Conservation (phyloP, 2,797 vertebrate species). For the Loriculus beryllinus region DNA sequence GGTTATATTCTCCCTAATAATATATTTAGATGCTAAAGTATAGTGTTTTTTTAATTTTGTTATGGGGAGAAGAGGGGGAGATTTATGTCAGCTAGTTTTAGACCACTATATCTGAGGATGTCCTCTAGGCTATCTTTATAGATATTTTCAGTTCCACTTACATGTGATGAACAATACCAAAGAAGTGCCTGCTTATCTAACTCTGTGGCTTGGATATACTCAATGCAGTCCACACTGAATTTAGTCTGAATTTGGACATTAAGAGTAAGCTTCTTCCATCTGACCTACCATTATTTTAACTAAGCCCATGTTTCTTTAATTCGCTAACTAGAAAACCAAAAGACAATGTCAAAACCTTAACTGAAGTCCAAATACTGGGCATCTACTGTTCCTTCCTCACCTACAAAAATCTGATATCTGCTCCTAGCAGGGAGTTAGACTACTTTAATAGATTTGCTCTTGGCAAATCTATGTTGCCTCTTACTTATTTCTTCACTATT, state of each 20-base stretch:
- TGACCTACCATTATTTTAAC: background rate
- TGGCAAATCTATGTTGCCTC: background rate
- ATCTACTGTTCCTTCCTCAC: background rate
- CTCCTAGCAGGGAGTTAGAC: background rate
- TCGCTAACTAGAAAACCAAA: background rate
- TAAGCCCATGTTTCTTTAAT: background rate
- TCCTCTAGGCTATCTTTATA: background rate
- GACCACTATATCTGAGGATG: background rate
- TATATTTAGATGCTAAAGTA: background rate
- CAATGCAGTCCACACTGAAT: background rate
- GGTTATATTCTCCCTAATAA: background rate
- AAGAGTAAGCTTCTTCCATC: background rate
- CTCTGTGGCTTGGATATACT: background rate
- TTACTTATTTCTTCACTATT: background rate
- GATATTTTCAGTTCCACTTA: background rate
- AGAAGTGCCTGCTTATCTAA: background rate
- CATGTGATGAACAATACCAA: background rate
- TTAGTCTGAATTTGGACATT: background rate
- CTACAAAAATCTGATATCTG: background rate
- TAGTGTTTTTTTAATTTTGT: background rate
- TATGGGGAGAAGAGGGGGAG: background rate
- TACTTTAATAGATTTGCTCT: background rate
- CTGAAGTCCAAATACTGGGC: background rate
- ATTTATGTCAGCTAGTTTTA: background rate
- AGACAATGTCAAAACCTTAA: background rate